Evolutionary conservation across 1,140 invertebrate genomes (phyloP).

Genomic region (Calephelis nemesis): DNA sequence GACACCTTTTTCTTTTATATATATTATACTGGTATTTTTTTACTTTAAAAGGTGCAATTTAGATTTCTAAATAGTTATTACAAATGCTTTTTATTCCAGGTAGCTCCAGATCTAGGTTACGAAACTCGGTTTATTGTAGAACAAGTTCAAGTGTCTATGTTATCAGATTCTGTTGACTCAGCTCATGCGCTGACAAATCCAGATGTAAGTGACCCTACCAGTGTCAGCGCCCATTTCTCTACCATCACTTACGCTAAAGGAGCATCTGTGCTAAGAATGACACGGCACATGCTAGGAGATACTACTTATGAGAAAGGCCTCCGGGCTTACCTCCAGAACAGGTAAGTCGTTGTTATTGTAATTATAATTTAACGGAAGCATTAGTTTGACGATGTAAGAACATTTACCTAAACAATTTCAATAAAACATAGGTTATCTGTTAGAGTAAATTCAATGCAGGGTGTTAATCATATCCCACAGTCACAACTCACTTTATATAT

Average conservation of each 20-base stretch:
- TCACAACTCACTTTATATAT: too few species aligned
- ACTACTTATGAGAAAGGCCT: slow-evolving; percentile 82
- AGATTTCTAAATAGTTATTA: too few species aligned
- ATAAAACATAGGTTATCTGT: too few species aligned
- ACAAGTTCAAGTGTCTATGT: slow-evolving; percentile 83
- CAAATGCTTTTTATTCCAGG: slow-evolving; percentile 37
- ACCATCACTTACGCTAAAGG: slow-evolving; percentile 83
- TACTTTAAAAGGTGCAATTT: too few species aligned
- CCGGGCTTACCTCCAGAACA: slow-evolving; percentile 78
- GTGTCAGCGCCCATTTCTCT: slow-evolving; percentile 80
- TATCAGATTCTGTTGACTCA: slow-evolving; percentile 82
- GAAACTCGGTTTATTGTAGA: slow-evolving; percentile 81
- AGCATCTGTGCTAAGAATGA: slow-evolving; percentile 87
- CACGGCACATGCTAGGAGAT: slow-evolving; percentile 83
- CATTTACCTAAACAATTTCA: too few species aligned
- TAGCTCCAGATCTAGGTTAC: slow-evolving; percentile 64
- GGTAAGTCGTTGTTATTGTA: slow-evolving; percentile 54
- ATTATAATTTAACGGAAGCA: too few species aligned
- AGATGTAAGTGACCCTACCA: slow-evolving; percentile 65
- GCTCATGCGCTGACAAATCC: slow-evolving; percentile 82
- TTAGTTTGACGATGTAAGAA: too few species aligned
- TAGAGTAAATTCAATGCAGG: too few species aligned
- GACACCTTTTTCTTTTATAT: too few species aligned
- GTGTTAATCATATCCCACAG: too few species aligned
- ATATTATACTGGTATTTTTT: too few species aligned